A percentile compares a stretch with the other conserved stretches of the same genome.
phyloP scores from a whole-genome alignment of 2,797 vertebrate species.

The Ciconia nigra region DNA sequence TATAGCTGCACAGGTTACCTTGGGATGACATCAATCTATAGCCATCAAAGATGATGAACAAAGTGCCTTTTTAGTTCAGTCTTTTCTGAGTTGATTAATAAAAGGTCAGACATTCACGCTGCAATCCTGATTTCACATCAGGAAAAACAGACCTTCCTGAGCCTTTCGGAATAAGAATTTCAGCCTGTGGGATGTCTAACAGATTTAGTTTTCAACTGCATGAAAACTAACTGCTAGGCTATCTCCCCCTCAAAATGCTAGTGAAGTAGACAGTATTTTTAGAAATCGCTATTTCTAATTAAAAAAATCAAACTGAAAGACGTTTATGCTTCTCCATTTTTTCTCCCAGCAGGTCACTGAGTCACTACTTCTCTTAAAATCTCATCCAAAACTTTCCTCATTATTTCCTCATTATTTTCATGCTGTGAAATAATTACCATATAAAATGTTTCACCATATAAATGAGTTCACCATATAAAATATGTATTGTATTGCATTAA shows the following conservation, averaged over 20 bases:
- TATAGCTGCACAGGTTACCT: background rate
- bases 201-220: background rate
- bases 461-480: background rate
- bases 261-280: background rate
- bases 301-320: background rate
- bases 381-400: background rate
- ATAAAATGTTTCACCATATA: background rate
- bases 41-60: background rate
- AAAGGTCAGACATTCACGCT: background rate
- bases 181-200: background rate
- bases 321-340: background rate
- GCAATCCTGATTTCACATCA: background rate
- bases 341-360: background rate
- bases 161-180: background rate
- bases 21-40: background rate
- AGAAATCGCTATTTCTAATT: background rate
- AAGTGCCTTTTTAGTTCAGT: background rate
- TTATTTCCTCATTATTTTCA: slow-evolving; percentile 1
- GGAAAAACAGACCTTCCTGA: background rate
- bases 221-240: background rate
- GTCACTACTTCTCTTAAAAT: slow-evolving; percentile 4
- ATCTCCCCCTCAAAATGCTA: background rate
- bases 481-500: background rate
- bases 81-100: background rate
- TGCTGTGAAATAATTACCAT: slow-evolving; percentile 5